Percentiles rank a stretch among this genome's conserved stretches.
Evolutionary conservation across 2,113 vertebrate genomes (phyloP).

Genomic region (Strix aluco): DNA sequence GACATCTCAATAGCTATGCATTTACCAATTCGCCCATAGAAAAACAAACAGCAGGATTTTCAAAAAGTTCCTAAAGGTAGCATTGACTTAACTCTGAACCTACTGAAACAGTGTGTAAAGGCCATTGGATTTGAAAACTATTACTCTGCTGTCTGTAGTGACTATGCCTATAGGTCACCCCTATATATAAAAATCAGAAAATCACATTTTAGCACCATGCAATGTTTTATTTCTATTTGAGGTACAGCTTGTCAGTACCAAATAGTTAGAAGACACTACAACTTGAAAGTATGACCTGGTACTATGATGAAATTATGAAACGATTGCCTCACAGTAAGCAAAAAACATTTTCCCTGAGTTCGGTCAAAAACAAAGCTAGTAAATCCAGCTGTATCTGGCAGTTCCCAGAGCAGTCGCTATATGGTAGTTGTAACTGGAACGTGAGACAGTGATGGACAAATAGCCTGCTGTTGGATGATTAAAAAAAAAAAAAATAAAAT

Average conservation of each 20-base stretch:
- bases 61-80: not conserved
- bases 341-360: not conserved
- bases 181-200: not conserved
- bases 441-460: constrained; percentile 25
- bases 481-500: not conserved
- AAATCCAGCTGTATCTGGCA: not conserved
- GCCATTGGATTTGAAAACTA: not conserved
- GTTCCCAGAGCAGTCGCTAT: not conserved
- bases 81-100: not conserved
- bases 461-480: not conserved
- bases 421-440: not conserved
- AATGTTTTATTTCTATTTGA: not conserved
- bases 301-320: not conserved
- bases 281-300: not conserved
- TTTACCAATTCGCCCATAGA: not conserved
- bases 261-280: not conserved
- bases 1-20: not conserved
- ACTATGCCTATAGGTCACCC: not conserved
- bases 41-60: not conserved
- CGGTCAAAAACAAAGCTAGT: not conserved
- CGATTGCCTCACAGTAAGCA: not conserved
- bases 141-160: not conserved
- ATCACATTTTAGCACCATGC: not conserved
- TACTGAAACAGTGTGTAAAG: not conserved
- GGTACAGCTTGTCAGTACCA: not conserved